Conservation (phyloP, 2,888 invertebrate species). For the Eubasilissa splendida region DNA sequence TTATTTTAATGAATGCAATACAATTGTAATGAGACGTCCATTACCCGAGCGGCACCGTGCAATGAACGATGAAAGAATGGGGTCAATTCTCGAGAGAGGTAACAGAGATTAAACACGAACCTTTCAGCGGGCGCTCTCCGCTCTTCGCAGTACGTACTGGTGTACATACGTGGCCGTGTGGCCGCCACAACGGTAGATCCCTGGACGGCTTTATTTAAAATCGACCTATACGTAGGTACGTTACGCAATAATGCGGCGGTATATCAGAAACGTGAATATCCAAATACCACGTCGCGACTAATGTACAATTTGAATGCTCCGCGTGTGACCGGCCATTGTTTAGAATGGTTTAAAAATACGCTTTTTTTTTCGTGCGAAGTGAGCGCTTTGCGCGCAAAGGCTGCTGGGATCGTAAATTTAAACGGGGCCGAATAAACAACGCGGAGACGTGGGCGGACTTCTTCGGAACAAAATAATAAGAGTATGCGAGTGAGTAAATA, state of each 20-base stretch:
- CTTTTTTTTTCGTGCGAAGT: background rate
- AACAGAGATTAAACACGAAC: background rate
- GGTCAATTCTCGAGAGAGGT: slow-evolving; percentile 4
- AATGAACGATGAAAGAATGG: background rate
- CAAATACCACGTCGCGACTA: background rate
- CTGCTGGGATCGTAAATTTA: slow-evolving; percentile 25
- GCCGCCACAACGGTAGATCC: too few species aligned
- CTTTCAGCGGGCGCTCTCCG: background rate
- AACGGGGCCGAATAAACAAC: slow-evolving; percentile 11
- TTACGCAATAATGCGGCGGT: too few species aligned
- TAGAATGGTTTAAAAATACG: background rate
- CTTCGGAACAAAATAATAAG: too few species aligned
- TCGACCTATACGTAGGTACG: too few species aligned
- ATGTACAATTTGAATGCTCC: background rate
- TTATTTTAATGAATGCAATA: too few species aligned
- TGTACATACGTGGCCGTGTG: background rate
- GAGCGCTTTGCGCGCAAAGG: slow-evolving; percentile 1
- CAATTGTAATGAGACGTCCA: too few species aligned
- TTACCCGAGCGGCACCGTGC: background rate
- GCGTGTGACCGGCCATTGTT: background rate
- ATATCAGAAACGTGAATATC: too few species aligned
- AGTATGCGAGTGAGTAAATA: too few species aligned
- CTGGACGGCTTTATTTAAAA: too few species aligned
- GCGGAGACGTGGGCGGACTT: background rate
- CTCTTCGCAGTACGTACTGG: background rate